Evolutionary conservation across 2,113 vertebrate genomes (phyloP).

Genomic region (Notiomystis cincta): DNA sequence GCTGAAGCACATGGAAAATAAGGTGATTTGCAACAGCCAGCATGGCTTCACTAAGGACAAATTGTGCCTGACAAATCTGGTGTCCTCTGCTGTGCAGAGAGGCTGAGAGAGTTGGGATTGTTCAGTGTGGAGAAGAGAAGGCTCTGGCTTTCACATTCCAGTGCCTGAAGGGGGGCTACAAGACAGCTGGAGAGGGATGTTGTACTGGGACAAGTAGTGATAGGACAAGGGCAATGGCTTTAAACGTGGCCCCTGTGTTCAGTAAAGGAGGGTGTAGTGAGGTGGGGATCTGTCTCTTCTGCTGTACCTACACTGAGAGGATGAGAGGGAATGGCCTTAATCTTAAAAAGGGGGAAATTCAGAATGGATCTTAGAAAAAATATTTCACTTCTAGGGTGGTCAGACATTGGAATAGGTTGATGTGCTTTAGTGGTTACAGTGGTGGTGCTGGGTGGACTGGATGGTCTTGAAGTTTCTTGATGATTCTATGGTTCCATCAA

Average conservation of each 20-base stretch:
- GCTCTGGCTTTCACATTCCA: background rate
- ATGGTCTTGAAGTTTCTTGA: background rate
- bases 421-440: background rate
- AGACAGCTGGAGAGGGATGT: background rate
- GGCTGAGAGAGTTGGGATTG: background rate
- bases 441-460: background rate
- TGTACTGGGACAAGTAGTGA: background rate
- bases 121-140: background rate
- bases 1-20: background rate
- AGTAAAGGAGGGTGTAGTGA: background rate
- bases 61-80: background rate
- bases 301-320: too few species aligned
- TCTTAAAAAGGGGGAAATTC: background rate
- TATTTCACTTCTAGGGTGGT: background rate
- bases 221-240: background rate
- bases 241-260: background rate
- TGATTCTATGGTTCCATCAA: background rate
- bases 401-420: background rate
- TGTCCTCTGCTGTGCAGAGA: background rate
- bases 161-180: background rate
- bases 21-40: background rate
- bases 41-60: background rate
- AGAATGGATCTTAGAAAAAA: too few species aligned
- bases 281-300: rapidly evolving
- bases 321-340: background rate